Percentiles rank a stretch among this genome's conserved stretches.
Evolutionary conservation across 2,888 invertebrate species (phyloP).

Genomic region (Dolichomitus sp.): DNA sequence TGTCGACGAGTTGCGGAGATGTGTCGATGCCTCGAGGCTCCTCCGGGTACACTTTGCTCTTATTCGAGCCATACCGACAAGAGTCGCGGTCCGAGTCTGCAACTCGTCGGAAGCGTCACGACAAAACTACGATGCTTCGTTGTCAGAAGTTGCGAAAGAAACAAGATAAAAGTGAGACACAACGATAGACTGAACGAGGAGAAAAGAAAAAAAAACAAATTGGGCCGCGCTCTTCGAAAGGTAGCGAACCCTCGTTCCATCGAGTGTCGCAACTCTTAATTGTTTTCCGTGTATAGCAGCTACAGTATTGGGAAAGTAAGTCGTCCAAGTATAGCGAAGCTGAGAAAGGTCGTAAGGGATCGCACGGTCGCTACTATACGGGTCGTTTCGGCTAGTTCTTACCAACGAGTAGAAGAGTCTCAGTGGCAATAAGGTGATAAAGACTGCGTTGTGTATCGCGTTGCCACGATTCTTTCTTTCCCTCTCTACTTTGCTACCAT

Average conservation of each 20-base stretch:
- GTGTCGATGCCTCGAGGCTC: conserved; percentile 40
- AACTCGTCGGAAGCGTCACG: conserved; percentile 54
- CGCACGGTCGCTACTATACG: conserved; percentile 28
- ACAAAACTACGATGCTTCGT: conserved; percentile 52
- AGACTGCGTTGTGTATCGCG: conserved; percentile 58
- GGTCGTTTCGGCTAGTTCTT: conserved; percentile 31
- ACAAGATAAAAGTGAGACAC: conserved; percentile 38
- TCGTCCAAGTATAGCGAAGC: conserved; percentile 33
- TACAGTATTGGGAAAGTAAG: conserved; percentile 48
- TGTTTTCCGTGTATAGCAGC: conserved; percentile 54
- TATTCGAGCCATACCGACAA: conserved; percentile 44
- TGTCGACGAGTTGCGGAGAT: conserved; percentile 40
- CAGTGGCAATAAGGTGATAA: conserved; percentile 59
- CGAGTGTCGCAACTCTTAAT: conserved; percentile 57
- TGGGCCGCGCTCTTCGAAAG: conserved; percentile 49
- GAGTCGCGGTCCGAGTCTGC: conserved; percentile 32
- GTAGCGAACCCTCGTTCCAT: conserved; percentile 43
- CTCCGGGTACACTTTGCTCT: conserved; percentile 43
- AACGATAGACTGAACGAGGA: conserved; percentile 11
- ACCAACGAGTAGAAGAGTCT: conserved; percentile 28
- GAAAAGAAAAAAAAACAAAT: conserved; percentile 35
- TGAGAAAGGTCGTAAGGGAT: conserved; percentile 23
- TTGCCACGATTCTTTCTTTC: conserved; percentile 49
- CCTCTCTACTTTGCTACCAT: conserved; percentile 72
- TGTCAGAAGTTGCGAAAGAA: conserved; percentile 48